A percentile compares a stretch with the other conserved stretches of the same genome.
Evolutionary conservation across 2,797 vertebrate genomes (phyloP).

Genomic region (Lacerta bilineata): DNA sequence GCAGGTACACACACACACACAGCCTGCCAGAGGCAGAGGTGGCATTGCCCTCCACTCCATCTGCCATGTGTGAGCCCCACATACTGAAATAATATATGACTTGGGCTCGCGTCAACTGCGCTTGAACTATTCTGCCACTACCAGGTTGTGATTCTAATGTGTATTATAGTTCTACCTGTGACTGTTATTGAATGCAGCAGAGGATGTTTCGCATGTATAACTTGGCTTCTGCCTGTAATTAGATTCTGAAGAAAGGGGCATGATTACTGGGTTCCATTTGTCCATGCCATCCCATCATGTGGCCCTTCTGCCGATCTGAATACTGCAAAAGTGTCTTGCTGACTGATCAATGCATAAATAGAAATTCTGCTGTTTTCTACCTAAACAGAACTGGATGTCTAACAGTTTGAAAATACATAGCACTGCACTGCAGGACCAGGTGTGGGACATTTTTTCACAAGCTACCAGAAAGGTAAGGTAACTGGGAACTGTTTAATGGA

Average conservation of each 20-base stretch:
- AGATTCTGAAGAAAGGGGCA: background rate
- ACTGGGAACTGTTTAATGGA: background rate
- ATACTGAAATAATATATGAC: background rate
- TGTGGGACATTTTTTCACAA: constrained; percentile 91
- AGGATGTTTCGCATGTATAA: background rate
- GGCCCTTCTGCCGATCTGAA: background rate
- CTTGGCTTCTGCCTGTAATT: background rate
- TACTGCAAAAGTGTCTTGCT: background rate
- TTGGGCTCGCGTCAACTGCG: background rate
- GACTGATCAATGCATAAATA: background rate
- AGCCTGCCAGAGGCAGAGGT: background rate
- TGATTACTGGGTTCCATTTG: background rate
- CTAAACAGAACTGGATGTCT: constrained; percentile 94
- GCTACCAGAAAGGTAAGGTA: constrained; percentile 84
- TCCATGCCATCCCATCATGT: background rate
- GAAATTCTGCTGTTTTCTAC: background rate
- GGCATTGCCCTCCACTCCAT: background rate
- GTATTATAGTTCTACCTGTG: too few species aligned
- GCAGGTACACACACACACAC: background rate
- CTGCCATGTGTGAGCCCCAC: background rate
- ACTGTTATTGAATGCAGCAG: background rate
- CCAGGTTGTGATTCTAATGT: background rate
- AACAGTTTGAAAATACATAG: constrained; percentile 91
- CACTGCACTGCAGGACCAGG: constrained; percentile 85
- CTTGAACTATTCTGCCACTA: background rate